phyloP scores from a whole-genome alignment of 2,888 invertebrate genomes.

The Cryptophagus acutangulus region DNA sequence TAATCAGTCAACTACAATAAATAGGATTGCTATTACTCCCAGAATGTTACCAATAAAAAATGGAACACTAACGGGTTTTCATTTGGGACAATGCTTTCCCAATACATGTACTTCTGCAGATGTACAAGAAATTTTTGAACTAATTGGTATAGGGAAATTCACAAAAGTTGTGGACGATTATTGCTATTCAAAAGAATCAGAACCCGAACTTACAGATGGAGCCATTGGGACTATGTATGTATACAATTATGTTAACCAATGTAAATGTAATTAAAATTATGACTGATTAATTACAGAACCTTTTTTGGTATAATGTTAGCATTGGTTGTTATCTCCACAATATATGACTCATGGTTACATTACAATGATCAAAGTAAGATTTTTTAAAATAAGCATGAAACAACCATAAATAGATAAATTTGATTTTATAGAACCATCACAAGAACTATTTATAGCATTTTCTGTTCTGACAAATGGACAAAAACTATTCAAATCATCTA shows the following conservation, averaged over 20 bases:
- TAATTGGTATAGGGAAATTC: background rate
- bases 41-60: background rate
- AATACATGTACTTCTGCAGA: slow-evolving; percentile 9
- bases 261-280: background rate
- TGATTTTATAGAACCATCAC: slow-evolving; percentile 9
- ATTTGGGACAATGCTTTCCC: slow-evolving; percentile 13
- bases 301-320: background rate
- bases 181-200: slow-evolving; percentile 15
- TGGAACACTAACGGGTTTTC: background rate
- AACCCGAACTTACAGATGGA: slow-evolving; percentile 12
- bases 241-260: background rate
- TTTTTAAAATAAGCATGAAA: background rate
- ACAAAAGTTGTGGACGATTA: slow-evolving; percentile 9
- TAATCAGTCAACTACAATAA: background rate
- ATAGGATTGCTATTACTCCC: background rate
- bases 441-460: slow-evolving; percentile 17
- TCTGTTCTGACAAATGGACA: slow-evolving; percentile 23
- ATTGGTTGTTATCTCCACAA: background rate
- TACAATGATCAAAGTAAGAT: slow-evolving; percentile 3
- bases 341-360: slow-evolving; percentile 3
- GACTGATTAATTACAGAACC: background rate
- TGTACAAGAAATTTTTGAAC: slow-evolving; percentile 3
- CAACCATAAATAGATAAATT: background rate
- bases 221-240: slow-evolving; percentile 14
- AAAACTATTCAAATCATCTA: slow-evolving; percentile 22